Evolutionary conservation across 1,140 invertebrate genomes (phyloP), one percentile per base, ranked within the genome.

Genomic region (Zeugodacus cucurbitae): DNA sequence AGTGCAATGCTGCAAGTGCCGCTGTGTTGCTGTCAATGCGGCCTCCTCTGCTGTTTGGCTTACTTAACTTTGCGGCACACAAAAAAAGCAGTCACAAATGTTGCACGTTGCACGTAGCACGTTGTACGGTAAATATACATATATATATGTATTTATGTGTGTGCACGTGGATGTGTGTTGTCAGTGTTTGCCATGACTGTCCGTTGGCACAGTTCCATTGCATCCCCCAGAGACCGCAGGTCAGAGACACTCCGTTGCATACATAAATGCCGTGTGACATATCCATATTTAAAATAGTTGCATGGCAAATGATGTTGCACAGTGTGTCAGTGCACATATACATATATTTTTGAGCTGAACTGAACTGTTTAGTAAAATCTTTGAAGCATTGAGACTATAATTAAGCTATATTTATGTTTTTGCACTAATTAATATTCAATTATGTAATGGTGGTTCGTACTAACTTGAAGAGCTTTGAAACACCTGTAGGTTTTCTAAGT

Each of bases 161-260:
- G 26, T 37, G 26, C 14, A 10, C n/a, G n/a, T n/a, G n/a, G n/a
- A n/a, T 62, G 58, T 62, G 11, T 54, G 74, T 17, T 82, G 41
- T 22, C 74, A 8, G n/a, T n/a, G 58, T 62, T 62, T 26, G 58
- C 22, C 58, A 62, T 62, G 41, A n/a, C 26, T 34, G 74, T 54
- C 74, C 41, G 20, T 82, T 82, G 74, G 74, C 74, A 82, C 41
- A 82, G 74, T 82, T 82, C 74, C 74, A 82, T 82, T 44, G 41
- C 74, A 48, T 48, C 74, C 74, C 67, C 32, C 11, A 62, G 74
- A 82, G 74, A 82, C 74, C 74, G n/a, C 74, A 82, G 74, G 74
- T 82, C 74, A 82, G 17, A 82, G 37, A 54, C 74, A 48, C 44
- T 29, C 74, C 44, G 44, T 4, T 82, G 74, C 41, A 54, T 29